These are phyloP conservation scores for Hyphantria cunea DNA, from an alignment of 1,140 invertebrate genomes.

Conservation along the genomic window DNA sequence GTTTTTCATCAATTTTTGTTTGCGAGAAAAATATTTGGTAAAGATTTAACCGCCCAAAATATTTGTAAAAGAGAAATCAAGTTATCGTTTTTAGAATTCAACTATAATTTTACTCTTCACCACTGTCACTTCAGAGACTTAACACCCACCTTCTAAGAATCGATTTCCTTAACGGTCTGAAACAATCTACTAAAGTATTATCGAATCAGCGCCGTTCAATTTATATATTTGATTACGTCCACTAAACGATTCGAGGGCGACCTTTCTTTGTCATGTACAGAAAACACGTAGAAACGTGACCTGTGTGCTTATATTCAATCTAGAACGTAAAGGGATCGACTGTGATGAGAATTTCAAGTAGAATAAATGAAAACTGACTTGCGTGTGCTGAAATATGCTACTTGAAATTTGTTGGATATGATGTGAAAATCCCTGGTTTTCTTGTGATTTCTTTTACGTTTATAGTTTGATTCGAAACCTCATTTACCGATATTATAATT, in stretches of 20 bases:
- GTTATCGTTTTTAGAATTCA: too few relatives aligned
- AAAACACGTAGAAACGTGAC: conserved; percentile 37
- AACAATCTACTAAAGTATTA: conserved; percentile 17
- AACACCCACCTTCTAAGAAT: too few relatives aligned
- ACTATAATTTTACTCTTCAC: too few relatives aligned
- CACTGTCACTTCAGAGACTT: too few relatives aligned
- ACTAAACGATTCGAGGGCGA: conserved; percentile 19
- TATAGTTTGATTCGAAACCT: too few relatives aligned
- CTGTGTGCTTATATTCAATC: conserved; percentile 40
- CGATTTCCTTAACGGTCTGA: neutral
- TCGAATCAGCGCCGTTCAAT: conserved; percentile 22
- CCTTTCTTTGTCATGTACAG: conserved; percentile 26
- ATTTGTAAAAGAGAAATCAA: too few relatives aligned
- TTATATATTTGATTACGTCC: conserved; percentile 30
- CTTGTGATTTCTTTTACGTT: too few relatives aligned
- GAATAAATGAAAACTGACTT: conserved; percentile 20
- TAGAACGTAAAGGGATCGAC: conserved; percentile 28
- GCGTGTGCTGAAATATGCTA: neutral
- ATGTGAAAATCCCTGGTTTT: neutral
- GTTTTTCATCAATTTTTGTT: too few relatives aligned
- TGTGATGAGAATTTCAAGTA: conserved; percentile 30
- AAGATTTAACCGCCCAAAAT: too few relatives aligned
- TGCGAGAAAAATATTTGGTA: too few relatives aligned
- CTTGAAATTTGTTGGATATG: neutral
- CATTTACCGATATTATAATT: too few relatives aligned